Conservation (phyloP, 2,888 invertebrate species). For the Nemotelus pantherinus region DNA sequence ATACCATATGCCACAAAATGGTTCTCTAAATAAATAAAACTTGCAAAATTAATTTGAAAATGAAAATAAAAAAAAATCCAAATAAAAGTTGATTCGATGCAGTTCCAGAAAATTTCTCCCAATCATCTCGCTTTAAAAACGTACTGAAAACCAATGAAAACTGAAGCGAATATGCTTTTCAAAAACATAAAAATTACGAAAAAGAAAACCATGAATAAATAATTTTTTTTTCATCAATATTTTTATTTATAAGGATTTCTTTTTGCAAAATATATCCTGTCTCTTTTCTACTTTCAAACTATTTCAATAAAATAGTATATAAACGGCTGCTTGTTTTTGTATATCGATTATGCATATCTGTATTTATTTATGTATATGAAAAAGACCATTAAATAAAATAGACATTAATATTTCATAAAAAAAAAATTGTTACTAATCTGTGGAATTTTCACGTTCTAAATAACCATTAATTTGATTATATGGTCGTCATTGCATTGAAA, state of each 20-base stretch:
- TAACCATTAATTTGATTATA: constrained; percentile 5
- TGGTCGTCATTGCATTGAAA: constrained; percentile 25
- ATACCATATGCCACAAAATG: too few species aligned
- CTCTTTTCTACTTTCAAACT: background rate
- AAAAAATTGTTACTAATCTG: constrained; percentile 3
- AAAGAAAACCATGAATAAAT: background rate
- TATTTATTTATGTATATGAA: background rate
- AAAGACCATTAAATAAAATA: constrained; percentile 2
- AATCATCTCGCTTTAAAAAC: too few species aligned
- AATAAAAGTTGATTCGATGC: too few species aligned
- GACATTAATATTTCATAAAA: background rate
- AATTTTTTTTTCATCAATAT: constrained; percentile 24
- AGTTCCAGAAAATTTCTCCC: too few species aligned
- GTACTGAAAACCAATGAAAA: too few species aligned
- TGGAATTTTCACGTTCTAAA: background rate
- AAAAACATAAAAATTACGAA: background rate
- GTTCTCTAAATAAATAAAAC: too few species aligned
- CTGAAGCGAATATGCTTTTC: background rate
- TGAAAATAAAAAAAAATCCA: too few species aligned
- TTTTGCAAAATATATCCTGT: constrained; percentile 29
- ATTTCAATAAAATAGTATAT: constrained; percentile 17
- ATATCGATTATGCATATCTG: constrained; percentile 18
- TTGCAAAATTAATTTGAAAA: too few species aligned
- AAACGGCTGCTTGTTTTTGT: background rate
- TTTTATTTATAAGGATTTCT: constrained; percentile 30